These are phyloP conservation scores for Ischnura elegans DNA, from an alignment of 2,888 invertebrate species.

Conservation along the genomic window DNA sequence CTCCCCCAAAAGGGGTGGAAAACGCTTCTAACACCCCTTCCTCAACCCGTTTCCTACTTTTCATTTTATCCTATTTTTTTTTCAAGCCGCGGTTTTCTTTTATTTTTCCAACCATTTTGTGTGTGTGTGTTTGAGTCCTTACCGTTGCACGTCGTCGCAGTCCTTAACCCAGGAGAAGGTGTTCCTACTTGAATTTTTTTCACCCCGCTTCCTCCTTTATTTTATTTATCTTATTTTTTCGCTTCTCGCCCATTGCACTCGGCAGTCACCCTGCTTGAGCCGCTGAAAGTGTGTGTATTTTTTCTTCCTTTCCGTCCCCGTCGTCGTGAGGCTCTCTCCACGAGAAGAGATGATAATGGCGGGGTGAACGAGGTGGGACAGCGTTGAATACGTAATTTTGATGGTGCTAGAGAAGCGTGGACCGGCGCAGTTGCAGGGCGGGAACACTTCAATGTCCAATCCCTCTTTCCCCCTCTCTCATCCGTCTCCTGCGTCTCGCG, in stretches of 20 bases:
- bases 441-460: no score
- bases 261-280: no score
- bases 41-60: not conserved
- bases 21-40: not conserved
- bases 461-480: no score
- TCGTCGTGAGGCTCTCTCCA: not conserved
- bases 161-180: not conserved
- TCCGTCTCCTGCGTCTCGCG: no score
- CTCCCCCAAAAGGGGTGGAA: not conserved
- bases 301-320: not conserved
- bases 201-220: not conserved
- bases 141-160: not conserved
- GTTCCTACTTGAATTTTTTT: not conserved
- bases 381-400: constrained; percentile 9
- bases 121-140: not conserved
- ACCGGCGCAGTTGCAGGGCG: no score
- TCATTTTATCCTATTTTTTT: not conserved
- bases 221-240: not conserved
- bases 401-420: not conserved
- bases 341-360: not conserved
- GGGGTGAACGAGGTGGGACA: not conserved
- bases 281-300: no score
- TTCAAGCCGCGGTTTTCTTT: not conserved
- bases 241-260: no score
- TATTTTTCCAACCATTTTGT: no score